These are phyloP conservation scores for Atherix ibis DNA, from an alignment of 2,888 invertebrate species.

Conservation along the genomic window DNA sequence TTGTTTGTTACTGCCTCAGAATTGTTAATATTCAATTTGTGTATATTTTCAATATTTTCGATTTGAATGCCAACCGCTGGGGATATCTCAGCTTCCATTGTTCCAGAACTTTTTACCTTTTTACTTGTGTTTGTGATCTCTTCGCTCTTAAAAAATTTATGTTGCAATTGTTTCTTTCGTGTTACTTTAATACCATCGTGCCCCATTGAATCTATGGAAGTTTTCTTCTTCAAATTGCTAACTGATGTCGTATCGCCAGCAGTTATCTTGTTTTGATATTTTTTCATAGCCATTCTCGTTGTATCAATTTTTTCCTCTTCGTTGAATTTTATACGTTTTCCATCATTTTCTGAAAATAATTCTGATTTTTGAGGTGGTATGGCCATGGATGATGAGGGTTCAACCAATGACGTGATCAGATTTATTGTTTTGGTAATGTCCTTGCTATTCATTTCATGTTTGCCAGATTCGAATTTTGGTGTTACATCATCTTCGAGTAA, in stretches of 20 bases:
- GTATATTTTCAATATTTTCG: no score
- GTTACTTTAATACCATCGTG: constrained; percentile 30
- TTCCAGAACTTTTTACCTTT: no score
- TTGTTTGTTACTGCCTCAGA: no score
- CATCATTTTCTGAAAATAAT: no score
- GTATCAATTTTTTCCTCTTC: constrained; percentile 19
- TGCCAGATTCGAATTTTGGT: background rate
- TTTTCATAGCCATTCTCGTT: constrained; percentile 9
- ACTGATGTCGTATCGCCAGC: constrained; percentile 4
- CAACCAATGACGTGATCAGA: background rate
- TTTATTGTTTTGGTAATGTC: background rate
- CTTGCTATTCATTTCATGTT: background rate
- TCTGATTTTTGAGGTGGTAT: no score
- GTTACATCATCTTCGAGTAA: background rate
- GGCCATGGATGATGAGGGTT: no score
- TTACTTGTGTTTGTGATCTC: no score
- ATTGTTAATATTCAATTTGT: no score
- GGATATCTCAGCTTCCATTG: no score
- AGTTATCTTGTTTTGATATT: background rate
- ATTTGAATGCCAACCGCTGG: no score
- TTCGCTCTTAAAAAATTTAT: constrained; percentile 24
- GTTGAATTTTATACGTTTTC: constrained; percentile 16
- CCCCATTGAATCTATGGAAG: constrained; percentile 14
- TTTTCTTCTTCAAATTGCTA: constrained; percentile 8
- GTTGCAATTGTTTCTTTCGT: constrained; percentile 26